Conservation (phyloP, 1,140 invertebrate genomes). For the Ceratosolen fusciceps region DNA sequence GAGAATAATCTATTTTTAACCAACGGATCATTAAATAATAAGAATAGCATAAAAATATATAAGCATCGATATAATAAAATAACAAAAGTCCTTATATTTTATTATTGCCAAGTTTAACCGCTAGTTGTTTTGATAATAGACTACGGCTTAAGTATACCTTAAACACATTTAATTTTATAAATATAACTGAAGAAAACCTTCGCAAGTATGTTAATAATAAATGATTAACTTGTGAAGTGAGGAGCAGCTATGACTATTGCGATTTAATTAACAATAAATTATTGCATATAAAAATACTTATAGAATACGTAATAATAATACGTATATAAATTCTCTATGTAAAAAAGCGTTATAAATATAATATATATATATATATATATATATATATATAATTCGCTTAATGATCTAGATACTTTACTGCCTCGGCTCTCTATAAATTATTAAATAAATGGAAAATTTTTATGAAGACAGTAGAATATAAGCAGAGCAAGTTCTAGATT, state of each 20-base stretch:
- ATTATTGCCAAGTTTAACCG: background rate
- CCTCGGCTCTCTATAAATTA: background rate
- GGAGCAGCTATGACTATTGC: background rate
- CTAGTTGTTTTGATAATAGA: background rate
- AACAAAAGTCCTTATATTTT: background rate
- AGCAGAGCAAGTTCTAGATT: background rate
- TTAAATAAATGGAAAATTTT: too few relatives aligned
- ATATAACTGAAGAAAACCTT: background rate
- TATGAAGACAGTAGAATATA: too few relatives aligned
- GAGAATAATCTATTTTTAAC: background rate
- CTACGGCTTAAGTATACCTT: background rate
- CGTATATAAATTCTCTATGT: background rate
- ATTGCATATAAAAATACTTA: background rate
- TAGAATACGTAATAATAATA: background rate
- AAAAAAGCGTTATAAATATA: background rate
- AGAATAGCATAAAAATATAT: background rate
- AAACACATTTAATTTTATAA: conserved; percentile 40
- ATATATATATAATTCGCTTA: too few relatives aligned
- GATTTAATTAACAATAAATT: conserved; percentile 11
- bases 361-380: too few relatives aligned
- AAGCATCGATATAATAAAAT: background rate
- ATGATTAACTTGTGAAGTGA: conserved; percentile 5
- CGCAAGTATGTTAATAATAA: background rate
- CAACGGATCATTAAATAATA: background rate
- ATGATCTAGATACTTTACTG: background rate